Base-by-base conservation (phyloP, 2,888 invertebrate species). In the Pecten maximus region DNA sequence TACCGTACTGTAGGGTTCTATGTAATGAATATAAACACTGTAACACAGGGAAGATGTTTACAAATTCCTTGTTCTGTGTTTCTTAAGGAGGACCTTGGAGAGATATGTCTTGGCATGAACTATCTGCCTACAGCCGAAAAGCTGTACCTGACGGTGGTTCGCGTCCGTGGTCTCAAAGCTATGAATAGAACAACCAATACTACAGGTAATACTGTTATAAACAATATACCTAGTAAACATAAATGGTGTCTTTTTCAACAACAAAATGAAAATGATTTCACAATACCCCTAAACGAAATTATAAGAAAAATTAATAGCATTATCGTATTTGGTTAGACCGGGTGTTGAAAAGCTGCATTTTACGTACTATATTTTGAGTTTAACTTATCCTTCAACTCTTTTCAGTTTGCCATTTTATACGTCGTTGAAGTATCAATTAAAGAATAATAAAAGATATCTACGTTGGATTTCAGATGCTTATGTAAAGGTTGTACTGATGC, bases 61-160 rank as follows among this genome's bases (percentile, higher is more conserved):
- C n/a, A n/a, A n/a, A n/a, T 44, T 44, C 12, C 44, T 44, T 44
- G 6, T 6, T 44, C 12, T 74, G 1, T 40, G n/a, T 87, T 89
- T 40, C 40, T 91, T 0, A 91, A 96, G 96, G 96, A 96, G 87
- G 92, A 95, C 50, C 92, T 95, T 0, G 96, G 96, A 6, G 94
- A 94, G 87, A 91, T 95, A 19, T 93, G 93, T 28, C 48, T 96
- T 0, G 95, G 94, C 0, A 90, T 95, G 86, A 95, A 94, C 93
- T 96, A 95, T 89, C 92, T 96, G 19, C 95, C 95, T 0, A 96
- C 95, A 0, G 95, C 96, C 0, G 95, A 96, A 91, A 96, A 96
- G 89, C 93, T 96, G 54, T 94, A 94, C 88, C 88, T 96, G n/a
- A 93, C 94, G 0, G 91, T 96, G 6, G 92, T 94, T 12, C 93